Evolutionary conservation across 2,797 vertebrate genomes (phyloP).

Genomic region (Macroramphosus scolopax): DNA sequence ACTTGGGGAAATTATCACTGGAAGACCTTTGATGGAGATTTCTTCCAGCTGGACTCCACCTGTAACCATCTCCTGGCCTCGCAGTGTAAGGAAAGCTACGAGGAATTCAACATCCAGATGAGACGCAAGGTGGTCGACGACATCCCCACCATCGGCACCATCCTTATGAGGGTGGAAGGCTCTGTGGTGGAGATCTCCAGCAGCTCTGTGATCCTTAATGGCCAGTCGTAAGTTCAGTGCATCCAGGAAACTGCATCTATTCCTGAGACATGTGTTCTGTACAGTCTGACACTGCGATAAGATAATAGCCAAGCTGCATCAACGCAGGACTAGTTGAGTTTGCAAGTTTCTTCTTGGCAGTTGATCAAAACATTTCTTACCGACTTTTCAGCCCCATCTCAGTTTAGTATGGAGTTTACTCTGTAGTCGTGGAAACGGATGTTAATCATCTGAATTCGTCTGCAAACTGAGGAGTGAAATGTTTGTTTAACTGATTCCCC

Average conservation of each 20-base stretch:
- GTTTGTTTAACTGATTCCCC: too few relatives aligned
- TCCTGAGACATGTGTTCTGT: not conserved
- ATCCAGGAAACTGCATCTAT: not conserved
- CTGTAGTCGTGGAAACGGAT: too few relatives aligned
- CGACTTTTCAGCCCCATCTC: too few relatives aligned
- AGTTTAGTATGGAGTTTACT: too few relatives aligned
- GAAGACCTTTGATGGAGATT: constrained; percentile 76
- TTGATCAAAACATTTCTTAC: too few relatives aligned
- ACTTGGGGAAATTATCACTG: constrained; percentile 78
- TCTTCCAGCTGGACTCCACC: constrained; percentile 67
- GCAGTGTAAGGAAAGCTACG: constrained; percentile 57
- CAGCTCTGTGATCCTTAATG: constrained; percentile 60
- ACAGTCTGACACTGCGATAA: not conserved
- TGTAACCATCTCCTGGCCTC: constrained; percentile 74
- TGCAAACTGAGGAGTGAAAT: too few relatives aligned
- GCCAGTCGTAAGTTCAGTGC: constrained; percentile 70
- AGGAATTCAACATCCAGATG: constrained; percentile 75
- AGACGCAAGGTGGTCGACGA: constrained; percentile 38
- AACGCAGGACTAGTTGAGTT: too few relatives aligned
- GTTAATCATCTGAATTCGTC: too few relatives aligned
- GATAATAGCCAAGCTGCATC: too few relatives aligned
- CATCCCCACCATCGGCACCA: constrained; percentile 60
- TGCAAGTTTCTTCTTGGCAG: too few relatives aligned
- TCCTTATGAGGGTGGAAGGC: constrained; percentile 73
- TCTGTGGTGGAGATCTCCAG: constrained; percentile 69